These are phyloP conservation scores for Mesitornis unicolor DNA, from an alignment of 2,113 vertebrate genomes.

Conservation along the genomic window DNA sequence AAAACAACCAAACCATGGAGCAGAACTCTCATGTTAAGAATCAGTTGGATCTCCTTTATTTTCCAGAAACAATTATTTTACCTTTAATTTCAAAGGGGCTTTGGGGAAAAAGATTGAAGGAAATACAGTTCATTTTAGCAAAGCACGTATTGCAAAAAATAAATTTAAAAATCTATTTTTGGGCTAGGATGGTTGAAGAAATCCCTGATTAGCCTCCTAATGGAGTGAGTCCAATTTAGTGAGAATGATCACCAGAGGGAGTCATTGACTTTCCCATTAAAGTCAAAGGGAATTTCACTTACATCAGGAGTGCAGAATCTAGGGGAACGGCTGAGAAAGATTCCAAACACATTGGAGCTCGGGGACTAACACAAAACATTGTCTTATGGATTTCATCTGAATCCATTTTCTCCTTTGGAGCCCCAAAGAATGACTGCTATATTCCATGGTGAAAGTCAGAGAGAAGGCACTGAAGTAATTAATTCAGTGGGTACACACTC, in stretches of 20 bases:
- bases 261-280: conserved; percentile 53
- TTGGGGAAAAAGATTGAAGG: background rate
- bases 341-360: background rate
- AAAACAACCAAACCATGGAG: background rate
- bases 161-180: conserved; percentile 24
- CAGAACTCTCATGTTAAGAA: background rate
- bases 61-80: background rate
- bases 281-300: conserved; percentile 35
- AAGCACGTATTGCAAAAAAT: background rate
- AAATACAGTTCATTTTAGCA: background rate
- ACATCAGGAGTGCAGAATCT: background rate
- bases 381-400: conserved; percentile 1
- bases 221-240: conserved; percentile 40
- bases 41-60: background rate
- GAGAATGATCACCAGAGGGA: conserved; percentile 62
- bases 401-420: background rate
- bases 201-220: conserved; percentile 42
- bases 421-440: background rate
- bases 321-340: background rate
- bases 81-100: background rate
- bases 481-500: background rate
- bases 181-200: conserved; percentile 10
- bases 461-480: background rate
- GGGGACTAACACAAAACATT: background rate
- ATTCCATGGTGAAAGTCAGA: background rate